These are phyloP conservation scores for Nothocercus julius DNA, from an alignment of 2,113 vertebrate genomes.

Conservation along the genomic window DNA sequence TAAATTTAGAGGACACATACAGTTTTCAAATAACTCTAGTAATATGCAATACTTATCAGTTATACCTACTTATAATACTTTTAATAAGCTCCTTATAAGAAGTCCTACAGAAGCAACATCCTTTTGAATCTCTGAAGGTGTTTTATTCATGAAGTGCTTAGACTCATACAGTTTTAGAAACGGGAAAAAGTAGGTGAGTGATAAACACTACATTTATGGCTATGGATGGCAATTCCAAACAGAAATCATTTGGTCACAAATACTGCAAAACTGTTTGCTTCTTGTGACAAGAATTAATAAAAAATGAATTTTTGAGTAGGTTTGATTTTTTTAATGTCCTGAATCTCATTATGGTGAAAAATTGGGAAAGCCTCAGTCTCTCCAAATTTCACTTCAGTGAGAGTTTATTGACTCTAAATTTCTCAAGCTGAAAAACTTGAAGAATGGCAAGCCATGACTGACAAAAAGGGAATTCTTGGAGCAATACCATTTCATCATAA, in stretches of 20 bases:
- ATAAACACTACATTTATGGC: not conserved
- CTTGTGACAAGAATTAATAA: not conserved
- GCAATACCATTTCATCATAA: accelerated
- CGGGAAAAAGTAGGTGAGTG: not conserved
- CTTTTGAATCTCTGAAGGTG: not conserved
- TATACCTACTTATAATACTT: too few species aligned
- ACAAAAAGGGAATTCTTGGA: not conserved
- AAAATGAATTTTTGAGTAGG: not conserved
- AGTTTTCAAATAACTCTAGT: not conserved
- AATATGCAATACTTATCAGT: not conserved
- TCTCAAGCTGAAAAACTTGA: not conserved
- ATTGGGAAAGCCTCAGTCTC: not conserved
- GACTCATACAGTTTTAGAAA: accelerated
- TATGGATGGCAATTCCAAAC: not conserved
- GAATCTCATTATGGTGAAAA: not conserved
- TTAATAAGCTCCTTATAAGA: not conserved
- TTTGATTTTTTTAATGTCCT: not conserved
- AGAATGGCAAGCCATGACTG: not conserved
- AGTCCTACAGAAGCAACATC: not conserved
- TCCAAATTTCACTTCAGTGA: not conserved
- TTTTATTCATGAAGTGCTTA: not conserved
- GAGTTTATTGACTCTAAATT: too few species aligned
- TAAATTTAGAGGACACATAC: not conserved
- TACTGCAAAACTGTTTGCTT: not conserved
- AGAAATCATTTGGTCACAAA: not conserved